phyloP scores from a whole-genome alignment of 2,888 invertebrate species.

The Rosalia funebris region DNA sequence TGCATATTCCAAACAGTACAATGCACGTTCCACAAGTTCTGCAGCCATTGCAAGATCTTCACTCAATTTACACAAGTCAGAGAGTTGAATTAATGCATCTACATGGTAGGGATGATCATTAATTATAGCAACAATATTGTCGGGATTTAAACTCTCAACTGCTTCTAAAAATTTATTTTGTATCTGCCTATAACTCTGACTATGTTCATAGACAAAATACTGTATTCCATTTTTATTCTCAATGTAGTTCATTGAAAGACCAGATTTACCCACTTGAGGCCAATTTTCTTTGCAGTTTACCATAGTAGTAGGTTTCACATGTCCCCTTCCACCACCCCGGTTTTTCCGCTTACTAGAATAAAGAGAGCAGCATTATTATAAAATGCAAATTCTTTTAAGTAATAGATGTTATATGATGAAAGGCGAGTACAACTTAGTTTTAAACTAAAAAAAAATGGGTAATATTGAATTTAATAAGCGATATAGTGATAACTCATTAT shows the following conservation, averaged over 20 bases:
- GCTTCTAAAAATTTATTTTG: constrained; percentile 81
- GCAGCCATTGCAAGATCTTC: constrained; percentile 84
- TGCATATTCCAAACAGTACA: constrained; percentile 80
- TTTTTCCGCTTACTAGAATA: constrained; percentile 68
- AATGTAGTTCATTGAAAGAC: constrained; percentile 76
- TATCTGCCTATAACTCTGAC: constrained; percentile 75
- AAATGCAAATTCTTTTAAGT: no score
- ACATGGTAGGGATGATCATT: constrained; percentile 83
- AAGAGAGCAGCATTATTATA: no score
- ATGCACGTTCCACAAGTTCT: constrained; percentile 80
- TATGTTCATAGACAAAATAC: constrained; percentile 81
- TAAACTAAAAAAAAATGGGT: no score
- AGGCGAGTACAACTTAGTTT: no score
- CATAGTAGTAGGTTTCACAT: constrained; percentile 73
- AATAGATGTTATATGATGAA: no score
- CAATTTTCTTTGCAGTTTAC: constrained; percentile 77
- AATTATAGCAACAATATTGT: constrained; percentile 79
- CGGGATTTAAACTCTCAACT: constrained; percentile 81
- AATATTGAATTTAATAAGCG: no score
- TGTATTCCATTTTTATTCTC: constrained; percentile 67
- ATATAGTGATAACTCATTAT: no score
- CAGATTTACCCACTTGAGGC: constrained; percentile 76
- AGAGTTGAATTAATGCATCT: constrained; percentile 81
- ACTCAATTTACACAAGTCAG: constrained; percentile 80
- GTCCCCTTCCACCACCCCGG: constrained; percentile 67